phyloP scores from a whole-genome alignment of 64 coral and sea anemone genomes.

The Hydrozoanthus tunicans region DNA sequence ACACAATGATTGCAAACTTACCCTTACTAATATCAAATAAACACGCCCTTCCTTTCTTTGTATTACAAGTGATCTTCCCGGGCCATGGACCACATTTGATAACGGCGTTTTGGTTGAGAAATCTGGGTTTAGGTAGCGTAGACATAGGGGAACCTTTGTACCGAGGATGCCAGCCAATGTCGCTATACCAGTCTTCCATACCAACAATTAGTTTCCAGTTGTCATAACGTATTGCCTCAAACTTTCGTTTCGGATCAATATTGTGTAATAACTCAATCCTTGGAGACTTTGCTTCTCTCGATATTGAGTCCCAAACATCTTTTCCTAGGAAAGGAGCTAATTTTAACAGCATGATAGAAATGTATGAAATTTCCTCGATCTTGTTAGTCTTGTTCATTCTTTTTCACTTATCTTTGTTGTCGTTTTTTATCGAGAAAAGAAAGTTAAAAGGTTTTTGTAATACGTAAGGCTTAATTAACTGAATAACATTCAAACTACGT shows the following conservation, averaged over 20 bases:
- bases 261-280: constrained; percentile 89
- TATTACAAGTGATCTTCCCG: constrained; percentile 68
- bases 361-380: too few relatives aligned
- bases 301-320: constrained; percentile 90
- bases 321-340: constrained; percentile 34
- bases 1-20: background rate
- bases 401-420: background rate
- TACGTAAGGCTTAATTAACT: too few relatives aligned
- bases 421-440: background rate
- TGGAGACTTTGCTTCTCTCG: constrained; percentile 64
- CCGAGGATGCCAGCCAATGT: constrained; percentile 76
- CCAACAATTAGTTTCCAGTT: constrained; percentile 86
- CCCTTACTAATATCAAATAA: constrained; percentile 77
- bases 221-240: constrained; percentile 77
- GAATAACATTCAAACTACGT: too few relatives aligned
- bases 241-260: constrained; percentile 84
- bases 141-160: constrained; percentile 55
- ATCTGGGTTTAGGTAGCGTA: constrained; percentile 12
- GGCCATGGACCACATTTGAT: constrained; percentile 71
- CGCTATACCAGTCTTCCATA: constrained; percentile 80
- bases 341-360: background rate
- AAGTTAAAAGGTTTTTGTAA: too few relatives aligned
- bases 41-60: constrained; percentile 78
- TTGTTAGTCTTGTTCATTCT: background rate
- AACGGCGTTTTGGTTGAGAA: constrained; percentile 59